Percentiles rank a stretch among this genome's conserved stretches.
These are phyloP conservation scores for Trachelus iudaicus DNA, from an alignment of 2,888 invertebrate genomes.

Conservation along the genomic window DNA sequence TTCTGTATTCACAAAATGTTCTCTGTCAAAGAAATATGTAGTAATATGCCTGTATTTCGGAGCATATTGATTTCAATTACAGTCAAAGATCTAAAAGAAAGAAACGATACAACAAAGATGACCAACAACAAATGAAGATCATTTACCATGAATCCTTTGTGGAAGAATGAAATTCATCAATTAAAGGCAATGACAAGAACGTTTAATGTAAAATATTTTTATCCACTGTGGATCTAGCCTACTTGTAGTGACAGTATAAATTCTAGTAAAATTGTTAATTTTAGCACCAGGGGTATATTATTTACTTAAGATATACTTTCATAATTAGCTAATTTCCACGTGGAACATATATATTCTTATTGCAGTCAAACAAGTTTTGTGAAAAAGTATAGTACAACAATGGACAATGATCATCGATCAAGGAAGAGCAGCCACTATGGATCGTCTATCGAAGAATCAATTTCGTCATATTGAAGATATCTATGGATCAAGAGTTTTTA, in stretches of 20 bases:
- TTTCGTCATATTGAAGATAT: background rate
- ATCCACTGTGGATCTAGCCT: background rate
- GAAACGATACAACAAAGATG: background rate
- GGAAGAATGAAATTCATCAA: background rate
- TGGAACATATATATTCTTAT: background rate
- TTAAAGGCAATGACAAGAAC: background rate
- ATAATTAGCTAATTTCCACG: background rate
- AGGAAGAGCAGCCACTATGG: background rate
- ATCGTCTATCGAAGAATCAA: background rate
- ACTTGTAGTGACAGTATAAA: background rate
- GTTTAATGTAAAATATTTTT: background rate
- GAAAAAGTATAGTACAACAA: background rate
- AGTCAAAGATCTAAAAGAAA: background rate
- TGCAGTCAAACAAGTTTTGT: background rate
- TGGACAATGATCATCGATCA: background rate
- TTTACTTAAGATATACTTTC: background rate
- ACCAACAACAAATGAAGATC: background rate
- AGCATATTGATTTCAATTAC: background rate
- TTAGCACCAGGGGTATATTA: background rate
- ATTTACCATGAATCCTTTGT: background rate
- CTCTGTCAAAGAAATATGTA: background rate
- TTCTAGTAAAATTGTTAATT: background rate
- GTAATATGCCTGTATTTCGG: background rate
- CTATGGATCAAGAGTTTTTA: background rate
- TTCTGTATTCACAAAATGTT: background rate